Evolutionary conservation across 2,888 invertebrate genomes (phyloP).

Genomic region (Bruchidius siliquastri): DNA sequence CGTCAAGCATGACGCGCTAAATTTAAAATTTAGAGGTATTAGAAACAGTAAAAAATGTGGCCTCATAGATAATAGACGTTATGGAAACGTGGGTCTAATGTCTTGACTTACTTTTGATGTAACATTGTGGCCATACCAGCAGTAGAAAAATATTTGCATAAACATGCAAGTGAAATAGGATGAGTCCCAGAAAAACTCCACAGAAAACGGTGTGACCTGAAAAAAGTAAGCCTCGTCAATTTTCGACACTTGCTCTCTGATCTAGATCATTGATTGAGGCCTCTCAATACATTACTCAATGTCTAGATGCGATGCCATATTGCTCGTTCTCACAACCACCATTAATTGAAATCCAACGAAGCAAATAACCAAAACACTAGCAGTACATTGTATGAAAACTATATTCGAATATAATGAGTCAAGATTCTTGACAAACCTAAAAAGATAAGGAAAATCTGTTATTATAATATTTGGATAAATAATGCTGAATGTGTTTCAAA

Average conservation of each 20-base stretch:
- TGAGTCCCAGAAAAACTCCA: background rate
- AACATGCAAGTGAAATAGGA: slow-evolving; percentile 12
- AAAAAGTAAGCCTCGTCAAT: background rate
- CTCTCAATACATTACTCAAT: no score
- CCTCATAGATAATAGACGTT: no score
- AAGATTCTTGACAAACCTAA: slow-evolving; percentile 8
- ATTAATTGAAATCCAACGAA: slow-evolving; percentile 15
- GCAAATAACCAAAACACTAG: slow-evolving; percentile 18
- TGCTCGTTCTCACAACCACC: slow-evolving; percentile 7
- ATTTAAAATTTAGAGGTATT: no score
- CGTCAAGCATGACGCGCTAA: no score
- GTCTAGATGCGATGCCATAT: no score
- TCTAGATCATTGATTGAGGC: no score
- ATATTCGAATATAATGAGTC: slow-evolving; percentile 12
- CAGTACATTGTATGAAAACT: slow-evolving; percentile 15
- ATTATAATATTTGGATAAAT: no score
- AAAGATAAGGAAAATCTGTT: background rate
- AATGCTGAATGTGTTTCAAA: no score
- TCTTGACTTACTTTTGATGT: slow-evolving; percentile 12
- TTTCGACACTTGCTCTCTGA: background rate
- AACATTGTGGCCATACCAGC: slow-evolving; percentile 16
- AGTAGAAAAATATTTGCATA: slow-evolving; percentile 13
- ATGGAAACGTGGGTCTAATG: no score
- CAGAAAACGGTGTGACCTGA: background rate
- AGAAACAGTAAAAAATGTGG: no score